Evolutionary conservation across 2,888 invertebrate genomes (phyloP).

Genomic region (Lucinisca nassula): DNA sequence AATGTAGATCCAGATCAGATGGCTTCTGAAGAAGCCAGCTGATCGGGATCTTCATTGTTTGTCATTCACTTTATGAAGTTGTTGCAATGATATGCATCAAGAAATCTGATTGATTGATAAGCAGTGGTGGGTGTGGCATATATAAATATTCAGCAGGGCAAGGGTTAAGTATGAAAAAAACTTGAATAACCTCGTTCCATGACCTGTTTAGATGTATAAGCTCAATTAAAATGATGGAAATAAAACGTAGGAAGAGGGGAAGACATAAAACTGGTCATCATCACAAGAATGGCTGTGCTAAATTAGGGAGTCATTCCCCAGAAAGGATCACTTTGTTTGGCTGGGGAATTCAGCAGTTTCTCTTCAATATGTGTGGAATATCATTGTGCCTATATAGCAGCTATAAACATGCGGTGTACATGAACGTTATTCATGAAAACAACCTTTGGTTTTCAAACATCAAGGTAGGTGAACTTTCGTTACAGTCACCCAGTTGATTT

Average conservation of each 20-base stretch:
- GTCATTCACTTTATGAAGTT: no score
- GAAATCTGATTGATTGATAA: no score
- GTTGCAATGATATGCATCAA: no score
- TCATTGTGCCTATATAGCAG: constrained; percentile 74
- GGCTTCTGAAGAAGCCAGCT: no score
- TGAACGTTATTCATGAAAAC: constrained; percentile 88
- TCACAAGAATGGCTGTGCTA: constrained; percentile 70
- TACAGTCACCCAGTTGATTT: no score
- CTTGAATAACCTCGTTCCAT: no score
- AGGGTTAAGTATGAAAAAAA: no score
- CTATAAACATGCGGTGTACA: constrained; percentile 80
- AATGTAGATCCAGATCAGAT: no score
- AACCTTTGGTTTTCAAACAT: constrained; percentile 88
- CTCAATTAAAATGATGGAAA: constrained; percentile 70
- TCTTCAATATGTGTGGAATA: constrained; percentile 65
- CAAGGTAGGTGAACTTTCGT: constrained; percentile 85
- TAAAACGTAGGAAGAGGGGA: constrained; percentile 68
- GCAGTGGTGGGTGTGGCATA: no score
- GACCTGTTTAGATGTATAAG: no score
- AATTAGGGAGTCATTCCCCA: constrained; percentile 45
- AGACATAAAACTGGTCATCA: constrained; percentile 61
- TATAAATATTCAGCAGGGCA: no score
- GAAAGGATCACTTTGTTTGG: constrained; percentile 68
- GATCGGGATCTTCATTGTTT: no score
- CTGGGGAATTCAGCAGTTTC: constrained; percentile 70